Conservation (phyloP, 2,113 vertebrate genomes). For the Orientallactaga bullata region DNA sequence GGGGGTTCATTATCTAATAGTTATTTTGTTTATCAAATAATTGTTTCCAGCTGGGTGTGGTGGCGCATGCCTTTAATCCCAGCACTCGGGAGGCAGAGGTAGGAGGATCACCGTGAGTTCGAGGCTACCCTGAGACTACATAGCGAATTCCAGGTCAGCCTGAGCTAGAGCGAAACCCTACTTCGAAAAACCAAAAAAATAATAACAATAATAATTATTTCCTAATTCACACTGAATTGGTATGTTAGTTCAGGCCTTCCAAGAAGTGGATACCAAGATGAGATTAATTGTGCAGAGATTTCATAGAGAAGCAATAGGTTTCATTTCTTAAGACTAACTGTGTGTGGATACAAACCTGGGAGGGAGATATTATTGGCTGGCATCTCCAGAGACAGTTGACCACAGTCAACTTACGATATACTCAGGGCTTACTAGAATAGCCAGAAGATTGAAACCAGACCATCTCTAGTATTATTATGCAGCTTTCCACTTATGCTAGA, state of each 20-base stretch:
- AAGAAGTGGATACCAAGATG: not conserved
- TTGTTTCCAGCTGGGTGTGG: too few relatives aligned
- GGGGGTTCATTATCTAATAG: constrained; percentile 26
- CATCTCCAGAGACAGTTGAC: not conserved
- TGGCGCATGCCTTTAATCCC: too few relatives aligned
- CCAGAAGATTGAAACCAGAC: not conserved
- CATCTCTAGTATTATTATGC: not conserved
- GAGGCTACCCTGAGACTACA: too few relatives aligned
- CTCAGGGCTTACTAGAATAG: not conserved
- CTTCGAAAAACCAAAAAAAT: too few relatives aligned
- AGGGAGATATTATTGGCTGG: not conserved
- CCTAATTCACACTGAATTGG: constrained; percentile 16
- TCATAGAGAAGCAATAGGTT: not conserved
- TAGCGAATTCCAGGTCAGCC: too few relatives aligned
- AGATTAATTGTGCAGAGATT: not conserved
- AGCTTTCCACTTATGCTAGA: not conserved
- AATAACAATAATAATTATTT: not conserved
- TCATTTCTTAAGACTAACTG: not conserved
- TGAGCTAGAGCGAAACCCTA: too few relatives aligned
- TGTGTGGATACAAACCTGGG: not conserved
- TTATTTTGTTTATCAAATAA: constrained; percentile 45
- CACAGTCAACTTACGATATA: not conserved
- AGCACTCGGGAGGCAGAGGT: too few relatives aligned
- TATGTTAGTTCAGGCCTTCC: not conserved
- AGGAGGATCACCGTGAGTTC: too few relatives aligned